Conservation (phyloP, 2,797 vertebrate genomes). For the Pseudochaenichthys georgianus region DNA sequence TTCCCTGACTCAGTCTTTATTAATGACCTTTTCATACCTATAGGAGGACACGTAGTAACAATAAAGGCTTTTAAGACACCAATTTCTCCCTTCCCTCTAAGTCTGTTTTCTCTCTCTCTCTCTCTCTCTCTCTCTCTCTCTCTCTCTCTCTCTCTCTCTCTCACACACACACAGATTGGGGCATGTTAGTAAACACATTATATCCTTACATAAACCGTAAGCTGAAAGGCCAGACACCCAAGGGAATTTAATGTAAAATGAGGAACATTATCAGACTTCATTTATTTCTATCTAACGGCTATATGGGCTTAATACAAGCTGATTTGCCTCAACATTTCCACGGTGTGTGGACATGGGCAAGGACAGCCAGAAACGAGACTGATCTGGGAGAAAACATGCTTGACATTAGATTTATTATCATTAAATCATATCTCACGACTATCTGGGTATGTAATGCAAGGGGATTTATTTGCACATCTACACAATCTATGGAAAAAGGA, state of each 20-base stretch:
- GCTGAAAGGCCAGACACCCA: constrained; percentile 63
- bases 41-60: constrained; percentile 53
- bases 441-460: constrained; percentile 55
- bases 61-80: constrained; percentile 50
- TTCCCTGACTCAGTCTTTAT: constrained; percentile 60
- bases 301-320: constrained; percentile 64
- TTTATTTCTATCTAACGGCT: constrained; percentile 74
- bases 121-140: background rate
- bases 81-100: constrained; percentile 35
- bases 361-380: constrained; percentile 44
- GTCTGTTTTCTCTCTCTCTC: constrained; percentile 4
- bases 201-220: constrained; percentile 62
- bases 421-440: constrained; percentile 74
- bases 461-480: constrained; percentile 63
- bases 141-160: too few relatives aligned
- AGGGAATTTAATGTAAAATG: constrained; percentile 59
- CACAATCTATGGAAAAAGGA: constrained; percentile 52
- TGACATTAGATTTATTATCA: constrained; percentile 73
- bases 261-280: constrained; percentile 73
- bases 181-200: constrained; percentile 58
- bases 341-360: constrained; percentile 56
- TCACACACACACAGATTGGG: background rate
- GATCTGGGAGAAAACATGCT: constrained; percentile 63
- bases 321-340: constrained; percentile 59
- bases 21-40: constrained; percentile 68